Evolutionary conservation across 64 coral and sea anemone species (phyloP).

Genomic region (Trachythela sp.): DNA sequence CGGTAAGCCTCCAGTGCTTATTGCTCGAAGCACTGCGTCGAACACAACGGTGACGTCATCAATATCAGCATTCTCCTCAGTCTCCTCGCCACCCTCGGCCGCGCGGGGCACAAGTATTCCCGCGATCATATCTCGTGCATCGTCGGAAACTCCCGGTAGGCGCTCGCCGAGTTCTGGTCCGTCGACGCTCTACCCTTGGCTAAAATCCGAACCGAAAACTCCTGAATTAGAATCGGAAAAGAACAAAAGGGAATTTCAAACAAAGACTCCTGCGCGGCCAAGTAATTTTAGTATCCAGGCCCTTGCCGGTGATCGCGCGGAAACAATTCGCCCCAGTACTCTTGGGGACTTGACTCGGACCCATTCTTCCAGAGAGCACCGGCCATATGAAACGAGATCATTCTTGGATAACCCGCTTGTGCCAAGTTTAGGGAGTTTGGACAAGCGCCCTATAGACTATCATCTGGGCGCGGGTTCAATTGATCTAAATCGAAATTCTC

Average conservation of each 20-base stretch:
- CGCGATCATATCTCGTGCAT: background rate
- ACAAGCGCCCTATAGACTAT: background rate
- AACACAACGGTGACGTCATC: background rate
- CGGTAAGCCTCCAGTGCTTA: background rate
- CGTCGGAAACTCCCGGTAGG: background rate
- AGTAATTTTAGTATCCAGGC: background rate
- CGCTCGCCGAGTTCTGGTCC: background rate
- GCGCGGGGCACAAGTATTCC: background rate
- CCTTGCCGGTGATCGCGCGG: background rate
- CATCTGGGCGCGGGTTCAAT: background rate
- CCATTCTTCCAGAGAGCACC: background rate
- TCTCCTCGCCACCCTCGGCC: background rate
- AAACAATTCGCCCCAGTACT: background rate
- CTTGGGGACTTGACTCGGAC: background rate
- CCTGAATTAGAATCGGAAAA: background rate
- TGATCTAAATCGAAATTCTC: background rate
- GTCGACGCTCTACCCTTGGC: background rate
- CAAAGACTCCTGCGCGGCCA: background rate
- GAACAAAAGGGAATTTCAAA: background rate
- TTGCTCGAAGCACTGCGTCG: background rate
- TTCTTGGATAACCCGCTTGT: slow-evolving; percentile 4
- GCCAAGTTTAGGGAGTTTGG: background rate
- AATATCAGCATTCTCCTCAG: slow-evolving; percentile 2
- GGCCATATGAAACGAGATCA: background rate
- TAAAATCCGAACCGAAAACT: background rate